phyloP scores from a whole-genome alignment of 2,113 vertebrate genomes.

The Vicugna pacos region DNA sequence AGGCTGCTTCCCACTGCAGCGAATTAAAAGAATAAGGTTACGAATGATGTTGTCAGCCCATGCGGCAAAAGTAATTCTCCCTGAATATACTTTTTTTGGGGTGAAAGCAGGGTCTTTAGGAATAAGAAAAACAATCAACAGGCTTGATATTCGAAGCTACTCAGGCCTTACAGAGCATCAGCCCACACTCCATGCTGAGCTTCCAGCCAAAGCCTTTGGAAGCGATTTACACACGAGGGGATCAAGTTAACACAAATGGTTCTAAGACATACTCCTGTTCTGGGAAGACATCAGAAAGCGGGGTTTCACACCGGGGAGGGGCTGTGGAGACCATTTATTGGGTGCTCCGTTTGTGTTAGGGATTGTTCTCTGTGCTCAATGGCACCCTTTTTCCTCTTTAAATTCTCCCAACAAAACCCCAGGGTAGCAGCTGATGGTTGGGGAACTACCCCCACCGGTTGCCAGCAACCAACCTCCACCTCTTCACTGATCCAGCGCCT shows the following conservation, averaged over 20 bases:
- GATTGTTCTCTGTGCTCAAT: background rate
- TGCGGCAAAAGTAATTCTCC: background rate
- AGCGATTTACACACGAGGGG: rapidly evolving
- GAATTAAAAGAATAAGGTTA: background rate
- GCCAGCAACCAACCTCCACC: rapidly evolving
- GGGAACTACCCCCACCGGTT: rapidly evolving
- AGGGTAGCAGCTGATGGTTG: rapidly evolving
- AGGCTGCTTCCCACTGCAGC: background rate
- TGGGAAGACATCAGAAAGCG: background rate
- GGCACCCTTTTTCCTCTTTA: background rate
- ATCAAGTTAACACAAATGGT: background rate
- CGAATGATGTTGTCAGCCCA: background rate
- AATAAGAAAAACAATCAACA: background rate
- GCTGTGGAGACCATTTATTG: background rate
- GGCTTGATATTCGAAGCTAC: background rate
- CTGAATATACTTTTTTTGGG: background rate
- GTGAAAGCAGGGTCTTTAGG: background rate
- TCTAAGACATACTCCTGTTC: background rate
- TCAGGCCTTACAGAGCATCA: background rate
- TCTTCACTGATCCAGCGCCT: background rate
- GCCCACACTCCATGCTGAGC: background rate
- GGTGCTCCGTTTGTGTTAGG: background rate
- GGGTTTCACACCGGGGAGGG: background rate
- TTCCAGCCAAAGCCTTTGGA: background rate
- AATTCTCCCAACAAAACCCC: background rate